phyloP scores from a whole-genome alignment of 1,140 invertebrate species.

The Ctenoplectra terminalis region DNA sequence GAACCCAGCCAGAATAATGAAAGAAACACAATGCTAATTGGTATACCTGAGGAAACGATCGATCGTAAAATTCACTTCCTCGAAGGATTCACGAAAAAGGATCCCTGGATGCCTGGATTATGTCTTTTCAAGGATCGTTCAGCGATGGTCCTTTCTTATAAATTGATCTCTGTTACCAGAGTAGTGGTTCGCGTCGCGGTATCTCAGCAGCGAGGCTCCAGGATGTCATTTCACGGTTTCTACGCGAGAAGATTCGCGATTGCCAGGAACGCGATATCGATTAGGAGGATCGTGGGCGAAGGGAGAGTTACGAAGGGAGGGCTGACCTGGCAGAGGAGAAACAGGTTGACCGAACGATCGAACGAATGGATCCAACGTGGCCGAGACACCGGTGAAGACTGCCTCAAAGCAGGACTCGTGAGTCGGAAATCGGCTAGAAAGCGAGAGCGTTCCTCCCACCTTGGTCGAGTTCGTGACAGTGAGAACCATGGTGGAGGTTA shows the following conservation, averaged over 20 bases:
- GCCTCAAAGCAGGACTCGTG: neutral
- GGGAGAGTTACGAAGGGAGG: no score
- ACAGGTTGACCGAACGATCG: no score
- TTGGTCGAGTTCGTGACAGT: neutral
- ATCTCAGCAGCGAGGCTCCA: neutral
- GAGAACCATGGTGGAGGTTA: neutral
- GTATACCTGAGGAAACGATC: neutral
- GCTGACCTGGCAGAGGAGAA: no score
- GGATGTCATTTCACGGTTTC: constrained; percentile 7
- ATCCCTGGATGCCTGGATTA: no score
- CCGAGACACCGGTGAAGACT: constrained; percentile 6
- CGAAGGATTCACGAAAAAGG: neutral
- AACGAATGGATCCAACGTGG: neutral
- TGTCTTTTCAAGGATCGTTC: no score
- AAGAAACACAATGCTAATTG: no score
- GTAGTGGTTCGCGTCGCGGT: no score
- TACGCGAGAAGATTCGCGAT: neutral
- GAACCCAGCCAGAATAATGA: neutral
- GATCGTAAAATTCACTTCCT: neutral
- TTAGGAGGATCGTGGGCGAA: neutral
- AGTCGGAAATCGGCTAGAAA: constrained; percentile 40
- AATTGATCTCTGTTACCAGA: no score
- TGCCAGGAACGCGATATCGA: neutral
- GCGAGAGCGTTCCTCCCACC: constrained; percentile 25
- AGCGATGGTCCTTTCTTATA: no score